phyloP scores from a whole-genome alignment of 2,888 invertebrate species.

The Alloscopus bannaensis region DNA sequence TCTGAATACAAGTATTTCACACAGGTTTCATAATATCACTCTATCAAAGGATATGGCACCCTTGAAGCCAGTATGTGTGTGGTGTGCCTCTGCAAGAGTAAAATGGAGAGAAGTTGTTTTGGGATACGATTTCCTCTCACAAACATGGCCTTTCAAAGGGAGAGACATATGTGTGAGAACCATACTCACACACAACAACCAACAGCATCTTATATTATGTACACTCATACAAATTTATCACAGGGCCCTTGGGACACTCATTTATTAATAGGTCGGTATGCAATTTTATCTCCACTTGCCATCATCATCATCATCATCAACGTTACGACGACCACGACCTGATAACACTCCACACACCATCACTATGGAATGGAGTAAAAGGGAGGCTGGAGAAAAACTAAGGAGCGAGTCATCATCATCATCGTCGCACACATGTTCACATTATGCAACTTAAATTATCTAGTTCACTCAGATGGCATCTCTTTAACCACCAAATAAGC shows the following conservation, averaged over 20 bases:
- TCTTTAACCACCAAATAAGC: slow-evolving; percentile 35
- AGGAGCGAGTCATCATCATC: slow-evolving; percentile 65
- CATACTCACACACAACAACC: too few relatives aligned
- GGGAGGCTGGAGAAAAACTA: slow-evolving; percentile 45
- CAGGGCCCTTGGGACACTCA: slow-evolving; percentile 73
- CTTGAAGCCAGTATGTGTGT: not conserved
- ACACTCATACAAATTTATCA: slow-evolving; percentile 72
- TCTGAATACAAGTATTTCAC: too few relatives aligned
- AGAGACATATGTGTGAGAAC: too few relatives aligned
- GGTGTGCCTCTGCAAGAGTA: not conserved
- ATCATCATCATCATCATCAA: slow-evolving; percentile 65
- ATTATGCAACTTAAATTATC: slow-evolving; percentile 67
- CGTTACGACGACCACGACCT: slow-evolving; percentile 49
- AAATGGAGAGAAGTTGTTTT: too few relatives aligned
- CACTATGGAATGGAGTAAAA: slow-evolving; percentile 3
- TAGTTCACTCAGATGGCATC: slow-evolving; percentile 57
- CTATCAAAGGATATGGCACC: too few relatives aligned
- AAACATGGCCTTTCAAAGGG: too few relatives aligned
- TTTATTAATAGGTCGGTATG: slow-evolving; percentile 74
- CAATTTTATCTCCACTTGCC: slow-evolving; percentile 72
- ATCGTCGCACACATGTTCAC: slow-evolving; percentile 69
- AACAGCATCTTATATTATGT: too few relatives aligned
- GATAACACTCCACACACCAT: slow-evolving; percentile 59
- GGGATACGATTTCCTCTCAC: too few relatives aligned
- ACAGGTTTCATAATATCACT: too few relatives aligned